phyloP scores from a whole-genome alignment of 2,797 vertebrate genomes.

The Typhlichthys subterraneus region DNA sequence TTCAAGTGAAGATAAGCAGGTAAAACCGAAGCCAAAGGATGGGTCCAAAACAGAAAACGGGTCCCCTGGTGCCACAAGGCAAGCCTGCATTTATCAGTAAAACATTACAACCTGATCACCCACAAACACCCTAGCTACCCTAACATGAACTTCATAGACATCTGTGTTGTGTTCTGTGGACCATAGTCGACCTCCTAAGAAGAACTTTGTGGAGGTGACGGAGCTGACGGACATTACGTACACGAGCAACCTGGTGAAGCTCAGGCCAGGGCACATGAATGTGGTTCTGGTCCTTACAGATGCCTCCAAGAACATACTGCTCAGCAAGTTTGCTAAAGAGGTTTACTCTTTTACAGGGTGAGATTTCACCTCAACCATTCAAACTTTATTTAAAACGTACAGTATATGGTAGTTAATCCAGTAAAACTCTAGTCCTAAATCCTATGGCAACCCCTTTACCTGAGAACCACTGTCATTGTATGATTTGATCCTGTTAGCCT shows the following conservation, averaged over 20 bases:
- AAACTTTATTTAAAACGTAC: no score
- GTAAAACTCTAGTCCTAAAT: no score
- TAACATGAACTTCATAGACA: neutral
- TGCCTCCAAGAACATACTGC: slow-evolving; percentile 88
- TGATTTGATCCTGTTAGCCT: no score
- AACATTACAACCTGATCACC: neutral
- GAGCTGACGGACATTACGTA: slow-evolving; percentile 96
- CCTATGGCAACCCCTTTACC: no score
- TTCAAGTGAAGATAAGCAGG: slow-evolving; percentile 86
- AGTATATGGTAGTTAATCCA: no score
- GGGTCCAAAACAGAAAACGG: slow-evolving; percentile 74
- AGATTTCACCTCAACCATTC: slow-evolving; percentile 20
- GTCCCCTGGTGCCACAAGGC: slow-evolving; percentile 73
- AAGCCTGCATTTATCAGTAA: slow-evolving; percentile 45
- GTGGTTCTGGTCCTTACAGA: slow-evolving; percentile 94
- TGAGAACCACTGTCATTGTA: no score
- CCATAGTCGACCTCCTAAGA: slow-evolving; percentile 85
- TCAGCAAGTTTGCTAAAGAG: slow-evolving; percentile 96
- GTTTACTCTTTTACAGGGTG: slow-evolving; percentile 96
- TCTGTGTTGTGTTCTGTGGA: neutral
- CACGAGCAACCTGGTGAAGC: slow-evolving; percentile 91
- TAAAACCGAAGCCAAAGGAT: slow-evolving; percentile 83
- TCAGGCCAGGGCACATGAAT: slow-evolving; percentile 95
- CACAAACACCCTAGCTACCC: neutral
- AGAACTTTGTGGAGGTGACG: slow-evolving; percentile 95